phyloP scores from a whole-genome alignment of 2,888 invertebrate species.

The Acleris holmiana region DNA sequence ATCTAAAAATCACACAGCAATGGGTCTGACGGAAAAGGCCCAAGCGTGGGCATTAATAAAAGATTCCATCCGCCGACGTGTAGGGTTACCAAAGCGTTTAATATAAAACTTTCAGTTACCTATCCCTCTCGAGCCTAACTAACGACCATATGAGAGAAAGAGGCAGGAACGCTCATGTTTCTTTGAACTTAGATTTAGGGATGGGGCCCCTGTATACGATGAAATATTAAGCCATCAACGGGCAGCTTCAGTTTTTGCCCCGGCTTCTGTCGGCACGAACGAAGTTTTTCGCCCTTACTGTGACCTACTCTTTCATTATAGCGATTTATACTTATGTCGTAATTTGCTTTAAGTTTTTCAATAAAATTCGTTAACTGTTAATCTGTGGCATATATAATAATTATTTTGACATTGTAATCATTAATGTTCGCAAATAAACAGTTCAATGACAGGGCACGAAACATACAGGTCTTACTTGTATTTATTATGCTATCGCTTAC shows the following conservation, averaged over 20 bases:
- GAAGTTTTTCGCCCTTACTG: slow-evolving; percentile 21
- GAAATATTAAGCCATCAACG: slow-evolving; percentile 37
- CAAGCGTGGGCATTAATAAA: slow-evolving; percentile 35
- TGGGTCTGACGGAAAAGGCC: slow-evolving; percentile 21
- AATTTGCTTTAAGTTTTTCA: no score
- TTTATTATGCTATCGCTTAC: no score
- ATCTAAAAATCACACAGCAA: background rate
- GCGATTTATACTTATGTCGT: background rate
- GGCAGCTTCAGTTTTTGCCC: slow-evolving; percentile 27
- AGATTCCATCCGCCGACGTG: slow-evolving; percentile 32
- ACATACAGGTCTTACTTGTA: no score
- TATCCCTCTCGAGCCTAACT: no score
- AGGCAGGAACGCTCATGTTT: no score
- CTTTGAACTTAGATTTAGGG: no score
- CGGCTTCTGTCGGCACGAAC: background rate
- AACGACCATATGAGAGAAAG: no score
- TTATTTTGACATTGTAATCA: background rate
- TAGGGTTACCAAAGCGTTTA: no score
- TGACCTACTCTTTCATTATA: background rate
- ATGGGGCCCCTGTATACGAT: slow-evolving; percentile 21
- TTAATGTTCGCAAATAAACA: no score
- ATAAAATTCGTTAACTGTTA: no score
- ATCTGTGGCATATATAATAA: background rate
- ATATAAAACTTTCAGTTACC: no score
- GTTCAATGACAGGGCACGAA: no score